Evolutionary conservation across 2,888 invertebrate genomes (phyloP).

Genomic region (Norana najaformis): DNA sequence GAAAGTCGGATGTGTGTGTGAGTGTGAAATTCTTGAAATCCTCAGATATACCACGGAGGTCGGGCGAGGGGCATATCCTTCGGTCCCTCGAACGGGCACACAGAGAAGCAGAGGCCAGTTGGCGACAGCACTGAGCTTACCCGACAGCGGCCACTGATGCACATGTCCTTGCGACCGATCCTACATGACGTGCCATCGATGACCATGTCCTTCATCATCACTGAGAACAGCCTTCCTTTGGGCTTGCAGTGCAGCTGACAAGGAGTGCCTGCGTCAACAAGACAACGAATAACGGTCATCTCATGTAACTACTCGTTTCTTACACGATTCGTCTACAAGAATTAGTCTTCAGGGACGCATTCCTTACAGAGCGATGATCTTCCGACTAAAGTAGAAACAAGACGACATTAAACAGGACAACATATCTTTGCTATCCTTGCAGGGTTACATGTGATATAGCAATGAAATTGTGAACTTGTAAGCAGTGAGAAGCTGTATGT

Average conservation of each 20-base stretch:
- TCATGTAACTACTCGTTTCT: no score
- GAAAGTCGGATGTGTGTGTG: no score
- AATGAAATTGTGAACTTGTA: not conserved
- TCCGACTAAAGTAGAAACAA: not conserved
- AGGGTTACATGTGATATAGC: not conserved
- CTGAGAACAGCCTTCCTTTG: constrained; percentile 74
- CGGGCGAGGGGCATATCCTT: no score
- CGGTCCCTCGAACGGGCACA: no score
- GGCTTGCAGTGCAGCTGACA: constrained; percentile 83
- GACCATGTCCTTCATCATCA: constrained; percentile 76
- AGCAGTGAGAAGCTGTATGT: no score
- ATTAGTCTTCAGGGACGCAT: no score
- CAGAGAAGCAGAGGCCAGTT: no score
- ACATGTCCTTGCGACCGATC: constrained; percentile 80
- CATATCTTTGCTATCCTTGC: not conserved
- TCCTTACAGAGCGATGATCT: not conserved
- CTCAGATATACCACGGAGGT: no score
- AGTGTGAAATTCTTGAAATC: no score
- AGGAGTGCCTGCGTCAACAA: constrained; percentile 62
- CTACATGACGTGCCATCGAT: constrained; percentile 85
- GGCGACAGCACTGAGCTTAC: constrained; percentile 63
- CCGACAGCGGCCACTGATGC: constrained; percentile 77
- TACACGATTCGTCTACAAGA: no score
- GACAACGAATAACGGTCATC: not conserved
- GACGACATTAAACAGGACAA: not conserved